A percentile compares a stretch with the other conserved stretches of the same genome.
These are phyloP conservation scores for Parus major DNA, from an alignment of 2,113 vertebrate genomes.

Conservation along the genomic window DNA sequence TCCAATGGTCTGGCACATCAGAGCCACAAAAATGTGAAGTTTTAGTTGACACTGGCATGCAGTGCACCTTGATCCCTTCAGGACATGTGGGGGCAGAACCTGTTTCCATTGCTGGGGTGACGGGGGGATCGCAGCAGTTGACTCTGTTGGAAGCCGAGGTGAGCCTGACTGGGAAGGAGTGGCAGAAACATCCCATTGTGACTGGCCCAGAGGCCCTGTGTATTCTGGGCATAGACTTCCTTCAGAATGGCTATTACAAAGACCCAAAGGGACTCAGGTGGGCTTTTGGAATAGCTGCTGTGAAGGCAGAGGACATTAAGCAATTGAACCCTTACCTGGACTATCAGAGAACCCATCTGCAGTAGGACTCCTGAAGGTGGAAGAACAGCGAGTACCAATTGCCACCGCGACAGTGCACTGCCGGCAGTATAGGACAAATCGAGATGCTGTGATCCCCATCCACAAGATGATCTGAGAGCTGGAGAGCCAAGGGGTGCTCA, in stretches of 20 bases:
- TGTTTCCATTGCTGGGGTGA: background rate
- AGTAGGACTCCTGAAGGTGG: accelerated
- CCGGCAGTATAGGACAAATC: accelerated
- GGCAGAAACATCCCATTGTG: background rate
- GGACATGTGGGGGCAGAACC: background rate
- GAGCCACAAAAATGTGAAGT: background rate
- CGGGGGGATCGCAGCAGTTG: background rate
- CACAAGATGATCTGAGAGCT: background rate
- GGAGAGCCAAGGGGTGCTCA: background rate
- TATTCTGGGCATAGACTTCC: background rate
- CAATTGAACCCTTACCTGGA: background rate
- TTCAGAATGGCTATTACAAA: background rate
- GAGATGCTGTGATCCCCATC: background rate
- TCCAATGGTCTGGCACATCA: background rate
- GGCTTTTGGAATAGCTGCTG: background rate
- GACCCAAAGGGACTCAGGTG: background rate
- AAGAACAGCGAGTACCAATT: accelerated
- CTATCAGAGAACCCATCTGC: background rate
- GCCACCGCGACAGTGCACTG: accelerated
- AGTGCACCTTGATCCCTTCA: background rate
- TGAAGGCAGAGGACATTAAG: background rate
- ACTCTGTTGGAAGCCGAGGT: background rate
- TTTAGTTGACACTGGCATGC: accelerated
- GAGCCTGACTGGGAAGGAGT: background rate
- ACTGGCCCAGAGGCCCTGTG: background rate